These are phyloP conservation scores for Trachemys scripta DNA, from an alignment of 2,113 vertebrate species.

Conservation along the genomic window DNA sequence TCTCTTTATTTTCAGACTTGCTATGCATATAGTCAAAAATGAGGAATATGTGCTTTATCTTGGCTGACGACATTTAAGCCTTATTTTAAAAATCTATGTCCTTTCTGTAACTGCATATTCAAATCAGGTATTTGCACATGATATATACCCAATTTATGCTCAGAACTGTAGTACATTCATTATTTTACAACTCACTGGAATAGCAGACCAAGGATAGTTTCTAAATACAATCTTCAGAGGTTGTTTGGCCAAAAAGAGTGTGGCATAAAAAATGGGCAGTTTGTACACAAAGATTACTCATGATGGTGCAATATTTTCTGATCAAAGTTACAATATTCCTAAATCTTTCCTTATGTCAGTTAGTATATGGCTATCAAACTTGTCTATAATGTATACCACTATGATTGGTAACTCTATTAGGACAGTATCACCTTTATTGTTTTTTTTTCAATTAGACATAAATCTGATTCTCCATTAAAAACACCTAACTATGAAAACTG, in stretches of 20 bases:
- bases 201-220: neutral
- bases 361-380: neutral
- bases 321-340: neutral
- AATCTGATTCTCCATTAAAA: constrained; percentile 6
- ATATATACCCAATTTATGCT: no score
- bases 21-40: neutral
- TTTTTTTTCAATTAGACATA: neutral
- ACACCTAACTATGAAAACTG: neutral
- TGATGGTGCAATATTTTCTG: neutral
- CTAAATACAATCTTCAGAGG: neutral
- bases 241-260: neutral
- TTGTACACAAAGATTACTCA: neutral
- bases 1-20: neutral
- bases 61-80: neutral
- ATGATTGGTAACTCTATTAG: neutral
- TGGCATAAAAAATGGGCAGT: neutral
- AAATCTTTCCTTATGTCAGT: neutral
- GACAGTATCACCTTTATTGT: neutral
- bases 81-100: no score
- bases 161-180: no score
- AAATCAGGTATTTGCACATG: no score
- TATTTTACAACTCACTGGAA: no score
- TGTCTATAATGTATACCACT: neutral
- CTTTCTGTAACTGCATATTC: no score
- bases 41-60: neutral